Evolutionary conservation across 2,797 vertebrate genomes (phyloP).

Genomic region (Okamejei kenojei): DNA sequence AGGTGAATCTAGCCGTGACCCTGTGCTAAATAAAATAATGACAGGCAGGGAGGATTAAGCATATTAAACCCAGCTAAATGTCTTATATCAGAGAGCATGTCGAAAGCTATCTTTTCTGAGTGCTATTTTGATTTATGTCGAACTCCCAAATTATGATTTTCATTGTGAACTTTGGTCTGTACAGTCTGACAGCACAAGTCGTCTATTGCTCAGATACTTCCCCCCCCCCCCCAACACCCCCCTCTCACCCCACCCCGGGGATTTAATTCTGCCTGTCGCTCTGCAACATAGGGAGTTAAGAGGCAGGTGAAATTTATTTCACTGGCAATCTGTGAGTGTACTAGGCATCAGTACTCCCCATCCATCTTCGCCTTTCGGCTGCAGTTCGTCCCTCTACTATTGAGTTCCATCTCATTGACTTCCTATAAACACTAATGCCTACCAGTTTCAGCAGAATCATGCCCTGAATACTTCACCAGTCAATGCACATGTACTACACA

Average conservation of each 20-base stretch:
- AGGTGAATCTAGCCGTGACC: background rate
- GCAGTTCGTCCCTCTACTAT: constrained; percentile 52
- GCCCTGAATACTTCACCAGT: constrained; percentile 49
- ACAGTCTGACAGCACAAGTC: background rate
- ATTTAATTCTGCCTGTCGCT: constrained; percentile 19
- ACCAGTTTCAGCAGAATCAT: constrained; percentile 50
- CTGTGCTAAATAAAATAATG: background rate
- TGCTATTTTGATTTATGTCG: background rate
- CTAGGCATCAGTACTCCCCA: constrained; percentile 46
- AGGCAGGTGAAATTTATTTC: constrained; percentile 35
- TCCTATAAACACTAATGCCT: constrained; percentile 58
- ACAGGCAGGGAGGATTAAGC: background rate
- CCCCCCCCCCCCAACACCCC: background rate
- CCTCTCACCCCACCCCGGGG: background rate
- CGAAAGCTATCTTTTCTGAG: background rate
- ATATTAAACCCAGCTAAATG: background rate
- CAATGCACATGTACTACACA: constrained; percentile 29
- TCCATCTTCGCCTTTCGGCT: constrained; percentile 56
- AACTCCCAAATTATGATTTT: background rate
- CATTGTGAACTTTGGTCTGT: background rate
- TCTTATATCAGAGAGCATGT: too few relatives aligned
- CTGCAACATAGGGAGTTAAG: constrained; percentile 23
- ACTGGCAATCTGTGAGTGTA: constrained; percentile 32
- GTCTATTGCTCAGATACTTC: background rate
- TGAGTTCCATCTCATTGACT: constrained; percentile 61